Conservation (phyloP, 1,140 invertebrate species). For the Bombyx mandarina region DNA sequence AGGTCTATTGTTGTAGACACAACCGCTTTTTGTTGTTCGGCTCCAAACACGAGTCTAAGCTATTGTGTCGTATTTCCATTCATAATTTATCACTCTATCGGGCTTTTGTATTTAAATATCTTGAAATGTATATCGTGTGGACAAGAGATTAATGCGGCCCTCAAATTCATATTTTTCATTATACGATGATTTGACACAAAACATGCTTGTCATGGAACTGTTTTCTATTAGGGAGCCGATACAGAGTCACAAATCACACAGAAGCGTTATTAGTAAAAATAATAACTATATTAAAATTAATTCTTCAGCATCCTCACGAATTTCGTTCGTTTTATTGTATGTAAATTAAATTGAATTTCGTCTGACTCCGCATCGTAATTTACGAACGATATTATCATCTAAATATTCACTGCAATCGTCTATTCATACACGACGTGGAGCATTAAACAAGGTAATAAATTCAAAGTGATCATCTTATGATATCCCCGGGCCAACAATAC, state of each 20-base stretch:
- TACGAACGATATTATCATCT: conserved; percentile 8
- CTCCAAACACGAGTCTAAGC: conserved; percentile 36
- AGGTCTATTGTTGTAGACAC: conserved; percentile 48
- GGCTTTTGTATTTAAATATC: conserved; percentile 57
- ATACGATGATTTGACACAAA: conserved; percentile 52
- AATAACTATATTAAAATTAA: background rate
- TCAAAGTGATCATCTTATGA: conserved; percentile 38
- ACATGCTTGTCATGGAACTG: conserved; percentile 35
- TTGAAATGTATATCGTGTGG: conserved; percentile 37
- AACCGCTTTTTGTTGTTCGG: conserved; percentile 41
- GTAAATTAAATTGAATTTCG: conserved; percentile 3
- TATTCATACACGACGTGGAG: conserved; percentile 14
- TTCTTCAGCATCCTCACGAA: background rate
- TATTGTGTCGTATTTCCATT: conserved; percentile 30
- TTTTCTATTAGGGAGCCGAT: conserved; percentile 35
- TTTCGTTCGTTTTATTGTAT: background rate
- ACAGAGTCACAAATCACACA: conserved; percentile 15
- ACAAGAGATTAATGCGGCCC: conserved; percentile 44
- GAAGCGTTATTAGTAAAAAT: conserved; percentile 6
- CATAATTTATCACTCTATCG: conserved; percentile 57
- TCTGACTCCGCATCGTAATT: conserved; percentile 4
- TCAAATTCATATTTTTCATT: conserved; percentile 48
- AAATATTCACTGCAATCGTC: conserved; percentile 6
- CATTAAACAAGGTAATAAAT: conserved; percentile 36
- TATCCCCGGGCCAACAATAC: conserved; percentile 41